phyloP scores from a whole-genome alignment of 2,888 invertebrate genomes.

The Pandemis corylana region DNA sequence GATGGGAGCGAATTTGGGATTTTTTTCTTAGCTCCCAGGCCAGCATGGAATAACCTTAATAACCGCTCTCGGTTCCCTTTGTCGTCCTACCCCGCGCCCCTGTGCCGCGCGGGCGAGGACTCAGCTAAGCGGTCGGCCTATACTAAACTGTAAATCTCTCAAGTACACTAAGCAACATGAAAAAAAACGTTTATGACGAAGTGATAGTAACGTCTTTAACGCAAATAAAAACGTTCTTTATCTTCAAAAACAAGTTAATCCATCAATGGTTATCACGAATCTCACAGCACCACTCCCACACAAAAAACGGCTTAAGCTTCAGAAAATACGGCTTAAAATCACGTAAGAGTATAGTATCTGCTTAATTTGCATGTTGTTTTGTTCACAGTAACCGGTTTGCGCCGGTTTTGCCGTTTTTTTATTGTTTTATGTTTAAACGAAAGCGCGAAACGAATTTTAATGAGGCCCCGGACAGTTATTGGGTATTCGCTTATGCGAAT shows the following conservation, averaged over 20 bases:
- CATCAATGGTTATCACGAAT: constrained; percentile 26
- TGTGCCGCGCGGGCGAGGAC: no score
- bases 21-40: no score
- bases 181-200: neutral
- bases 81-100: no score
- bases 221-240: constrained; percentile 23
- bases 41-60: no score
- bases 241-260: constrained; percentile 37
- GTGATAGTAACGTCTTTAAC: constrained; percentile 25
- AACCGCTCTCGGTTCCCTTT: no score
- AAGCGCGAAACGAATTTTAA: constrained; percentile 29
- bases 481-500: constrained; percentile 8
- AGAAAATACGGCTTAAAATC: neutral
- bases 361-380: constrained; percentile 18
- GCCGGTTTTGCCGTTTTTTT: constrained; percentile 22
- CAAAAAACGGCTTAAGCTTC: neutral
- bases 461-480: constrained; percentile 26
- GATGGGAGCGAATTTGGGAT: no score
- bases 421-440: constrained; percentile 24
- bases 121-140: no score
- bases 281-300: neutral
- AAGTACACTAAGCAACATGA: constrained; percentile 1
- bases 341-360: neutral
- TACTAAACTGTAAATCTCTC: neutral
- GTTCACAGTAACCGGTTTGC: constrained; percentile 9